Evolutionary conservation across 2,797 vertebrate genomes (phyloP).

Genomic region (Brachymystax lenok): DNA sequence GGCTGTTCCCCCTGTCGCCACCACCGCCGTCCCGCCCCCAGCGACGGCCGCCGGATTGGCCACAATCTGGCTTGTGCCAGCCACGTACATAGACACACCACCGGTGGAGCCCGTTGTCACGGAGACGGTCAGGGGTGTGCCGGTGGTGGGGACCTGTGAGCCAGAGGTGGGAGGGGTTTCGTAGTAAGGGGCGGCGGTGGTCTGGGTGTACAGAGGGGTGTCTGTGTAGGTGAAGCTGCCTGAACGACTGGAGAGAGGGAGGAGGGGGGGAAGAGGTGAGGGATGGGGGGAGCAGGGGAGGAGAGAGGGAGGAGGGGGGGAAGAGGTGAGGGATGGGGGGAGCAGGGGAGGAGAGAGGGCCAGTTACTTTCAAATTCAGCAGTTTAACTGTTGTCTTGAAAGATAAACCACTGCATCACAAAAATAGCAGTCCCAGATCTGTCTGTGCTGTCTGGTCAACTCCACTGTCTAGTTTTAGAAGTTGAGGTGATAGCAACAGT

Average conservation of each 20-base stretch:
- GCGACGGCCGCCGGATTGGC: constrained; percentile 66
- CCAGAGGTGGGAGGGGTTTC: constrained; percentile 79
- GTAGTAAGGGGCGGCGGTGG: constrained; percentile 82
- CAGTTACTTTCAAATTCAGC: not conserved
- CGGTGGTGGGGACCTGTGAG: constrained; percentile 83
- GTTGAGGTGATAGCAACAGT: not conserved
- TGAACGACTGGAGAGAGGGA: constrained; percentile 77
- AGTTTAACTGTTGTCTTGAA: not conserved
- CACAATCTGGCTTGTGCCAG: constrained; percentile 80
- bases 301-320: too few relatives aligned
- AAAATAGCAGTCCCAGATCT: not conserved
- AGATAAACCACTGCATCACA: not conserved
- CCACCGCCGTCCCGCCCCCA: constrained; percentile 73
- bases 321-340: too few relatives aligned
- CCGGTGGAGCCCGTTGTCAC: constrained; percentile 75
- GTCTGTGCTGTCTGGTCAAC: not conserved
- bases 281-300: constrained; percentile 25
- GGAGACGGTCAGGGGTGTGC: constrained; percentile 83
- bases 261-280: not conserved
- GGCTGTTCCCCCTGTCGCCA: constrained; percentile 76
- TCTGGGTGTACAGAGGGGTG: constrained; percentile 86
- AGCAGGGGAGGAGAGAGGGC: constrained; percentile 5
- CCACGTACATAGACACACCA: constrained; percentile 89
- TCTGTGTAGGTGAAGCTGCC: constrained; percentile 87
- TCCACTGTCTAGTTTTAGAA: not conserved